Conservation (phyloP, 1,140 invertebrate genomes). For the Dryas iulia region DNA sequence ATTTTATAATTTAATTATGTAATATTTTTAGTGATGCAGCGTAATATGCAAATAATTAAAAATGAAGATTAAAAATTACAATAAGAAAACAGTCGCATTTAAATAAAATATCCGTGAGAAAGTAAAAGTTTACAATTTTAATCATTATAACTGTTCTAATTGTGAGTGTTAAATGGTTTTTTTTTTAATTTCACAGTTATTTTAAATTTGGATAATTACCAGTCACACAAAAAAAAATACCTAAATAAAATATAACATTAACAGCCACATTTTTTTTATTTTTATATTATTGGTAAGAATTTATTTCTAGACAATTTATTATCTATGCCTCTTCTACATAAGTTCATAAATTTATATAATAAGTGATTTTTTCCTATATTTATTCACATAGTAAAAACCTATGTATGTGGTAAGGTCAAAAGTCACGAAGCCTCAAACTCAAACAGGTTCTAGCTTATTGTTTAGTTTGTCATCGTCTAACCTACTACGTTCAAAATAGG, state of each 20-base stretch:
- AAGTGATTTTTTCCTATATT: neutral
- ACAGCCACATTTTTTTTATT: neutral
- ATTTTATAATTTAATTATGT: too few species aligned
- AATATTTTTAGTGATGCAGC: too few species aligned
- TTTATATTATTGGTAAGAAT: neutral
- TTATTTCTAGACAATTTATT: too few species aligned
- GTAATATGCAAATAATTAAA: too few species aligned
- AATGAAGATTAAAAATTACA: neutral
- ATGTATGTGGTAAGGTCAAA: conserved; percentile 21
- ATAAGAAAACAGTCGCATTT: conserved; percentile 14
- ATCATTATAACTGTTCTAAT: neutral
- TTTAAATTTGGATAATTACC: neutral
- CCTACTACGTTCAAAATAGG: conserved; percentile 45
- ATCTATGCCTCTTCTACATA: too few species aligned
- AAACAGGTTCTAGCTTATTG: conserved; percentile 57
- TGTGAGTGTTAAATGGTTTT: too few species aligned
- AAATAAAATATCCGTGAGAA: conserved; percentile 17
- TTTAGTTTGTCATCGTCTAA: conserved; percentile 56
- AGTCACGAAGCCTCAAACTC: conserved; percentile 14
- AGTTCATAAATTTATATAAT: too few species aligned
- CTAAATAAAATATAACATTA: neutral
- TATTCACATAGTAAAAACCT: neutral
- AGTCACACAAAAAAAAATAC: too few species aligned
- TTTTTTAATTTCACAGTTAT: neutral
- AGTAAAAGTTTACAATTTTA: conserved; percentile 5